These are phyloP conservation scores for Osmoderma eremita DNA, from an alignment of 2,888 invertebrate genomes.

Conservation along the genomic window DNA sequence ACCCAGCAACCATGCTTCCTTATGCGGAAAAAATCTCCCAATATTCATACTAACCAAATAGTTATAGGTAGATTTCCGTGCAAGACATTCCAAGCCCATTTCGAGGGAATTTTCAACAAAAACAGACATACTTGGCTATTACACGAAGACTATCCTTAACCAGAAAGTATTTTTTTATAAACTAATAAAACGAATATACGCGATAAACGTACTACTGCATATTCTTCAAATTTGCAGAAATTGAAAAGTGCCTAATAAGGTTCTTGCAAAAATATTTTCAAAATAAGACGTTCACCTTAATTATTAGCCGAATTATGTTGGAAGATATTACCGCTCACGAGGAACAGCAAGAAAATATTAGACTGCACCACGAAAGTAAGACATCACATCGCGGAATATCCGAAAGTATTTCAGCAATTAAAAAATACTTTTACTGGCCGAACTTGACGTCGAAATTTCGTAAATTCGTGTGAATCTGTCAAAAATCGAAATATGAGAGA, in stretches of 20 bases:
- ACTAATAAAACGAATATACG: not conserved
- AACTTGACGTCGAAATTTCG: slow-evolving; percentile 29
- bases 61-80: not conserved
- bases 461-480: slow-evolving; percentile 40
- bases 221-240: slow-evolving; percentile 3
- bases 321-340: slow-evolving; percentile 16
- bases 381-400: slow-evolving; percentile 31
- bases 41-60: not conserved
- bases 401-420: slow-evolving; percentile 24
- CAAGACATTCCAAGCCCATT: not conserved
- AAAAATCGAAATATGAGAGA: slow-evolving; percentile 41
- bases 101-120: not conserved
- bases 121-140: slow-evolving; percentile 5
- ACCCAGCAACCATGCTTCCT: not conserved
- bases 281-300: slow-evolving; percentile 4
- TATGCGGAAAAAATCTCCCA: not conserved
- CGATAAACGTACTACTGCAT: slow-evolving; percentile 11
- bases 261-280: slow-evolving; percentile 30
- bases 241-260: slow-evolving; percentile 7
- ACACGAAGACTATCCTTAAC: not conserved
- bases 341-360: slow-evolving; percentile 33
- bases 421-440: slow-evolving; percentile 38
- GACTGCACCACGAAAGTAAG: slow-evolving; percentile 34
- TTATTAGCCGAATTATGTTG: slow-evolving; percentile 12
- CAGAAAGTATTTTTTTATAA: not conserved